These are phyloP conservation scores for Drosophila kurseongensis DNA, from an alignment of 1,140 invertebrate genomes.

Conservation along the genomic window DNA sequence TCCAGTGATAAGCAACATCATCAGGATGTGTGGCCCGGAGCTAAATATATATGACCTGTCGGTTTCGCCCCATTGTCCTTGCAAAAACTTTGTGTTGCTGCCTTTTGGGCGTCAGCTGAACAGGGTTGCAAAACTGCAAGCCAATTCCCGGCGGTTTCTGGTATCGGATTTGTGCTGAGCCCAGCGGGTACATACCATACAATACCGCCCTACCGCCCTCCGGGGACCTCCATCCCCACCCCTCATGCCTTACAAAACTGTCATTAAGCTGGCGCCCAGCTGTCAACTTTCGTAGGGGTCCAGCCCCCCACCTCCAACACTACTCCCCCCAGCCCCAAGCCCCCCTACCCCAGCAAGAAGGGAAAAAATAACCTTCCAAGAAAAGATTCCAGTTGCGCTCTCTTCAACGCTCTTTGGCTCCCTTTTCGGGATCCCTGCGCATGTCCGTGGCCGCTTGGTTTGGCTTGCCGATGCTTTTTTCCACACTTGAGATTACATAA, in stretches of 20 bases:
- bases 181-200: not conserved
- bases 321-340: not conserved
- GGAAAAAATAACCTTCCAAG: constrained; percentile 43
- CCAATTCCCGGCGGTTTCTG: constrained; percentile 5
- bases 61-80: constrained; percentile 2
- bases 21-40: not conserved
- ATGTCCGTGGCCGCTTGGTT: constrained; percentile 27
- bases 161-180: constrained; percentile 7
- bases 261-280: constrained; percentile 69
- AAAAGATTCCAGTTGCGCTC: constrained; percentile 46
- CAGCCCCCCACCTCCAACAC: too few species aligned
- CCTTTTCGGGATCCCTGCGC: constrained; percentile 33
- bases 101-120: constrained; percentile 43
- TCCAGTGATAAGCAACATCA: constrained; percentile 25
- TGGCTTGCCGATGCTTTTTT: constrained; percentile 63
- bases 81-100: constrained; percentile 10
- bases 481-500: constrained; percentile 74
- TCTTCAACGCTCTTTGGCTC: constrained; percentile 13
- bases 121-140: constrained; percentile 20
- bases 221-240: not conserved
- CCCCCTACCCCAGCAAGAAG: constrained; percentile 1
- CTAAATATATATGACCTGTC: not conserved
- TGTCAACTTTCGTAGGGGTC: constrained; percentile 45
- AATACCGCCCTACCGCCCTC: not conserved
- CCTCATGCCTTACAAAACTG: constrained; percentile 24